Percentiles rank a stretch among this genome's conserved stretches.
Conservation (phyloP, 2,888 invertebrate species). For the Torymus texanus region DNA sequence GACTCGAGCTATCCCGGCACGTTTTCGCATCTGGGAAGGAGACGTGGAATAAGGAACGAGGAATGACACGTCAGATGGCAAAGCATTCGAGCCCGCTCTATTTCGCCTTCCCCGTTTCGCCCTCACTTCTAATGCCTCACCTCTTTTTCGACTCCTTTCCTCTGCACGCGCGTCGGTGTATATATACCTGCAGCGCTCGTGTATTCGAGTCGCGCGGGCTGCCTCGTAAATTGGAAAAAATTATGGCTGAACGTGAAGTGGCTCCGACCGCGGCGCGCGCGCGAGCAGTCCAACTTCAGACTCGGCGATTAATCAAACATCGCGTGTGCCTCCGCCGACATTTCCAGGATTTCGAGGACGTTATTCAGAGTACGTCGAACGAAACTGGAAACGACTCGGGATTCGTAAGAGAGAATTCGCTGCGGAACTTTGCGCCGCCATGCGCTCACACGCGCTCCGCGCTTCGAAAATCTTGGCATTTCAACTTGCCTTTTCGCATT, state of each 20-base stretch:
- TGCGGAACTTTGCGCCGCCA: too few species aligned
- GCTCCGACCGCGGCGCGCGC: not conserved
- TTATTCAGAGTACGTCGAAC: not conserved
- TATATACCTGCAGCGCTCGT: not conserved
- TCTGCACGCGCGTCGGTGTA: not conserved
- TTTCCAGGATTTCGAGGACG: not conserved
- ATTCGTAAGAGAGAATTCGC: not conserved
- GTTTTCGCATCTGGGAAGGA: not conserved
- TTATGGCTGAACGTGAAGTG: not conserved
- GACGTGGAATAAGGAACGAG: not conserved
- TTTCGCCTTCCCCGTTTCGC: not conserved
- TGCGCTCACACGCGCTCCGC: too few species aligned
- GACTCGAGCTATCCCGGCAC: not conserved
- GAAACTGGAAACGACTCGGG: not conserved
- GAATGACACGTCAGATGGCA: too few species aligned
- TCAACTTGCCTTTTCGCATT: too few species aligned
- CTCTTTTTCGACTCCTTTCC: not conserved
- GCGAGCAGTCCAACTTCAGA: not conserved
- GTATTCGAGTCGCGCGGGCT: too few species aligned
- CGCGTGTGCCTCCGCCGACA: not conserved
- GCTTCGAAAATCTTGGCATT: too few species aligned
- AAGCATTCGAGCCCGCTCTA: too few species aligned
- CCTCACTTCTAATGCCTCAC: not conserved
- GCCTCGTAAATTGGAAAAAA: not conserved
- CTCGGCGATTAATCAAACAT: slow-evolving; percentile 20